Percentiles rank a stretch among this genome's conserved stretches.
phyloP scores from a whole-genome alignment of 2,113 vertebrate genomes.

The Murina feae region DNA sequence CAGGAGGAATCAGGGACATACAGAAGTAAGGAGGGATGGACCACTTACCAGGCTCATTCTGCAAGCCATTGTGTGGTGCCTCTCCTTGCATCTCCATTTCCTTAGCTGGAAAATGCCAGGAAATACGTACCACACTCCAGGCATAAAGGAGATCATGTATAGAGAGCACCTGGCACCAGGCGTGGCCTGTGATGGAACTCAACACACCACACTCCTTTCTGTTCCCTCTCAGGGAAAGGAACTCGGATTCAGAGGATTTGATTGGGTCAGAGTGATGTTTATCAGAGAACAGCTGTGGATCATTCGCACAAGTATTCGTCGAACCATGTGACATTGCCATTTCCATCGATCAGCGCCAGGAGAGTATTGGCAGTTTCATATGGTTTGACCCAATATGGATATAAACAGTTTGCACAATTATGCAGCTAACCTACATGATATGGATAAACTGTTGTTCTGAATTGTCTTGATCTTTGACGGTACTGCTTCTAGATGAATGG shows the following conservation, averaged over 20 bases:
- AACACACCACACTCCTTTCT: background rate
- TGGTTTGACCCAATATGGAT: background rate
- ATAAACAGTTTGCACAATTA: background rate
- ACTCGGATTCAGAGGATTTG: background rate
- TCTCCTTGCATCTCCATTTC: background rate
- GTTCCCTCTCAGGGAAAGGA: background rate
- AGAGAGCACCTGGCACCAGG: fast-evolving
- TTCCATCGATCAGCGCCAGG: background rate
- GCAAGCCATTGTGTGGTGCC: background rate
- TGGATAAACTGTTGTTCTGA: background rate
- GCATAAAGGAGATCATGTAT: background rate
- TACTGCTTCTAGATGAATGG: background rate
- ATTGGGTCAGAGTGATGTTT: background rate
- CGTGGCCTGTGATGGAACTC: fast-evolving
- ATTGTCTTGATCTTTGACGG: background rate
- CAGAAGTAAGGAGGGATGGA: background rate
- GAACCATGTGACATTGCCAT: background rate
- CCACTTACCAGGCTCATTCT: background rate
- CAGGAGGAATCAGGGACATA: background rate
- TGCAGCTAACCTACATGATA: background rate
- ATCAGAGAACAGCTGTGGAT: background rate
- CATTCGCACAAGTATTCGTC: background rate
- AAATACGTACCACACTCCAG: background rate
- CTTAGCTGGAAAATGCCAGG: background rate
- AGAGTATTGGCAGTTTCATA: background rate